These are phyloP conservation scores for Zhuqinia jingwanae DNA, from an alignment of 2,888 invertebrate genomes.

Conservation along the genomic window DNA sequence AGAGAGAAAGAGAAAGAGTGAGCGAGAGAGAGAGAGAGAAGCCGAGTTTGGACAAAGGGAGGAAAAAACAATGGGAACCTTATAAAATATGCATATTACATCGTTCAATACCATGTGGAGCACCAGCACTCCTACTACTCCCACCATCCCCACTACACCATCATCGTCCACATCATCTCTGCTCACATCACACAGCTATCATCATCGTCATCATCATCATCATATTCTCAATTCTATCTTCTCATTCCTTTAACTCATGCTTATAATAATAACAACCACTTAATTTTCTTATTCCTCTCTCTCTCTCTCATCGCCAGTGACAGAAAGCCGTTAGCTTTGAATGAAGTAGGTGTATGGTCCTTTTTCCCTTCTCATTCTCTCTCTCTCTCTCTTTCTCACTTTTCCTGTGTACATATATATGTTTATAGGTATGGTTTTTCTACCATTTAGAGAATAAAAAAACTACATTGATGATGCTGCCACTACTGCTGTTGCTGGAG, in stretches of 20 bases:
- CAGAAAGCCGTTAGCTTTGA: conserved; percentile 57
- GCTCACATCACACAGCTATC: conserved; percentile 43
- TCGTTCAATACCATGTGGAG: conserved; percentile 38
- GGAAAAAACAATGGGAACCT: not conserved
- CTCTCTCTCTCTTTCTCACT: too few relatives aligned
- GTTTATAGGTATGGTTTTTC: too few relatives aligned
- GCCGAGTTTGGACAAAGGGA: not conserved
- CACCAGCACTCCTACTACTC: not conserved
- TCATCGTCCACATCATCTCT: conserved; percentile 53
- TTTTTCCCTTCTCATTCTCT: conserved; percentile 41
- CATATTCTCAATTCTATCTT: conserved; percentile 44
- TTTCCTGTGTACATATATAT: too few relatives aligned
- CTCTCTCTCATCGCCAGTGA: conserved; percentile 65
- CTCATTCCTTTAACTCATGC: conserved; percentile 64
- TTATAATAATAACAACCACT: conserved; percentile 69
- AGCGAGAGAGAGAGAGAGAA: not conserved
- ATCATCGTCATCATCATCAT: conserved; percentile 46
- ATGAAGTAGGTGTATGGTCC: conserved; percentile 26
- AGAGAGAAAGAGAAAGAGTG: not conserved
- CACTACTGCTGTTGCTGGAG: not conserved
- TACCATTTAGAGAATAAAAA: conserved; percentile 6
- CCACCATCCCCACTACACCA: not conserved
- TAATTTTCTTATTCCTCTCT: conserved; percentile 58
- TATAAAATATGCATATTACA: conserved; percentile 43
- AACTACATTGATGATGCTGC: not conserved